Base-by-base conservation (phyloP, 2,797 vertebrate genomes). In the Enoplosus armatus region DNA sequence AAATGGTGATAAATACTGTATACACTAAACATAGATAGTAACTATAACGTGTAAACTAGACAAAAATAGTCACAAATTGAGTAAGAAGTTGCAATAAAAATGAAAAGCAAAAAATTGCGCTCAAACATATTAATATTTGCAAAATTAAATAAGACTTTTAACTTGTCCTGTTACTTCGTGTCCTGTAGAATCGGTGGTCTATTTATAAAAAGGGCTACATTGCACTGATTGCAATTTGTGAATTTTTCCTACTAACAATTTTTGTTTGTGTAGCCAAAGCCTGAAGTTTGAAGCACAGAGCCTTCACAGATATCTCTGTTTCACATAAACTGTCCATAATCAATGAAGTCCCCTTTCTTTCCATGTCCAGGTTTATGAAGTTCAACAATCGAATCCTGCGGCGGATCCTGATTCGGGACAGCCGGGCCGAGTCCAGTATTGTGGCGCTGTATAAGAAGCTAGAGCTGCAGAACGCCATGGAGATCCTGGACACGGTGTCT, bases 391-490 rank as follows among this genome's bases (percentile, higher is more conserved):
- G 93, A 61, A 92, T 97, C 67, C 88, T 99, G 79, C 92, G 97
- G 47, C 97, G 92, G 92, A 97, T 99, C 87, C 93, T 99, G 81
- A 97, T 99, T 79, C 94, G 95, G 65, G 98, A 99, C 93, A 96
- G 93, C 87, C 94, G 96, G 59, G 96, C 97, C 0, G 97, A 98
- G 92, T 99, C 98, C 24, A 99, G 98, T 76, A 99, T 99, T 2
- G 97, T 99, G 78, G 95, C 98, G 2, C 86, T 99, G 12, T 99
- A 99, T 85, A 98, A 99, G 90, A 99, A 98, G 87, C 95, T 99
- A 39, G 98, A 99, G 93, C 96, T 99, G 87, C 98, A 99, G 85
- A 97, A 97, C 27, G 97, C 98, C 82, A 97, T 99, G 80, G 97
- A 98, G 93, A 96, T 99, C 95, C 96, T 98, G 84, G 98, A 99